Percentiles rank a stretch among this genome's conserved stretches.
Evolutionary conservation across 30 jellyfish, hydroid and myxozoan genomes (phyloP).

Genomic region (Aurelia aurita complex sp. Pacific): DNA sequence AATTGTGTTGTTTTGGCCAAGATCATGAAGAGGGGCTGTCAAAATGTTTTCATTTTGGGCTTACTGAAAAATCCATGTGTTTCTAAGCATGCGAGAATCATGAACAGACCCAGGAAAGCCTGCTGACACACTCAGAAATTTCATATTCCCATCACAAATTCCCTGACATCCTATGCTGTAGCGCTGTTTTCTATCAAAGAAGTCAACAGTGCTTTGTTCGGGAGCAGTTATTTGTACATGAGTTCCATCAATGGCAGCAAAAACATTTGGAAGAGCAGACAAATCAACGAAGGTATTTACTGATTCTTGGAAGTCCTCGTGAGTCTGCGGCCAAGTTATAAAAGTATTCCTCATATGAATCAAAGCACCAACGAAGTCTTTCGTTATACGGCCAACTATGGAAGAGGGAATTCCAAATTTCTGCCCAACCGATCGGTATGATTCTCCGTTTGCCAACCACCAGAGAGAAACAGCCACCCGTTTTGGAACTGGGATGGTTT

Average conservation of each 20-base stretch:
- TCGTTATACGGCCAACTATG: slow-evolving; percentile 20
- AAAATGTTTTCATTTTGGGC: slow-evolving; percentile 10
- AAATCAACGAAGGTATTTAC: not conserved
- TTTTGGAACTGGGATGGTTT: slow-evolving; percentile 10
- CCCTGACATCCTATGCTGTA: slow-evolving; percentile 54
- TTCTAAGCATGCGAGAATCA: slow-evolving; percentile 38
- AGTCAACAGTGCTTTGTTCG: slow-evolving; percentile 31
- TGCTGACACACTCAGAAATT: slow-evolving; percentile 27
- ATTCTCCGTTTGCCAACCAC: slow-evolving; percentile 41
- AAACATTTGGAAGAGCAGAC: slow-evolving; percentile 38
- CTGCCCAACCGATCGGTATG: slow-evolving; percentile 37
- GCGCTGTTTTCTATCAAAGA: slow-evolving; percentile 37
- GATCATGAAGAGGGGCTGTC: not conserved
- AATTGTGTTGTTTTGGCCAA: not conserved
- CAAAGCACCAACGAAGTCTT: slow-evolving; percentile 38
- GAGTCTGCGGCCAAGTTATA: slow-evolving; percentile 18
- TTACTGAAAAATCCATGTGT: slow-evolving; percentile 22
- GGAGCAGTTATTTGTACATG: slow-evolving; percentile 7
- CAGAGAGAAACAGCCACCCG: slow-evolving; percentile 16
- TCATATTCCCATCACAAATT: slow-evolving; percentile 44
- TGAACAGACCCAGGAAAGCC: slow-evolving; percentile 58
- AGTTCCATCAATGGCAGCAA: slow-evolving; percentile 25
- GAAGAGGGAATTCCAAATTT: slow-evolving; percentile 25
- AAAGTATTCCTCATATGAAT: slow-evolving; percentile 13
- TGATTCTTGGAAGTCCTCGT: slow-evolving; percentile 4